Percentiles rank a stretch among this genome's conserved stretches.
Evolutionary conservation across 2,888 invertebrate genomes (phyloP).

Genomic region (Rambutsinella grinnellia): DNA sequence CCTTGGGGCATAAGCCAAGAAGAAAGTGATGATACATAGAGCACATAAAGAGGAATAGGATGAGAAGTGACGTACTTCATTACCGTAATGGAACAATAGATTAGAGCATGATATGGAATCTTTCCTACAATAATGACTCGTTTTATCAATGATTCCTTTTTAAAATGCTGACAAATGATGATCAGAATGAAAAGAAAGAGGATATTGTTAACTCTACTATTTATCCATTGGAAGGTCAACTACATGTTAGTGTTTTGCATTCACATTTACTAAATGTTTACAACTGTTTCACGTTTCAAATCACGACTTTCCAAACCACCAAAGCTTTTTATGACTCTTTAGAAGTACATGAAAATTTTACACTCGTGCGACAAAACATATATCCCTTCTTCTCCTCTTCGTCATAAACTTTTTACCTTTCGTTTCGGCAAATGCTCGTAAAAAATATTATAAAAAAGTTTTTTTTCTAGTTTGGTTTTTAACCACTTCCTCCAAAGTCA

Average conservation of each 20-base stretch:
- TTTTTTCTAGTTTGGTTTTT: no score
- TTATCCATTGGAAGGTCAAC: no score
- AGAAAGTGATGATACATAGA: background rate
- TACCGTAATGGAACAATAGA: background rate
- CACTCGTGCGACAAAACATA: conserved; percentile 61
- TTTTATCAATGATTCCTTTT: background rate
- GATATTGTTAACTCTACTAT: no score
- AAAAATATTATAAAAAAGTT: no score
- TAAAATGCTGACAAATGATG: background rate
- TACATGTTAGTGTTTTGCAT: background rate
- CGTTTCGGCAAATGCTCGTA: no score
- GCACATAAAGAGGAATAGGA: background rate
- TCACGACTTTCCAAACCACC: background rate
- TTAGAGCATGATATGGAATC: background rate
- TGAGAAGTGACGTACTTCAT: background rate
- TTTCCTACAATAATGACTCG: background rate
- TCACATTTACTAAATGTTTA: background rate
- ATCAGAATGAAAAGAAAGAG: no score
- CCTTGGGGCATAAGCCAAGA: no score
- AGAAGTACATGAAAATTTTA: no score
- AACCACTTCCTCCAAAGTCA: no score
- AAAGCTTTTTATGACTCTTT: no score
- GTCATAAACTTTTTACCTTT: no score
- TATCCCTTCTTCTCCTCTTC: conserved; percentile 29
- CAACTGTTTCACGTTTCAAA: background rate